A percentile compares a stretch with the other conserved stretches of the same genome.
Evolutionary conservation across 2,113 vertebrate species (phyloP).

Genomic region (Macroglossus sobrinus): DNA sequence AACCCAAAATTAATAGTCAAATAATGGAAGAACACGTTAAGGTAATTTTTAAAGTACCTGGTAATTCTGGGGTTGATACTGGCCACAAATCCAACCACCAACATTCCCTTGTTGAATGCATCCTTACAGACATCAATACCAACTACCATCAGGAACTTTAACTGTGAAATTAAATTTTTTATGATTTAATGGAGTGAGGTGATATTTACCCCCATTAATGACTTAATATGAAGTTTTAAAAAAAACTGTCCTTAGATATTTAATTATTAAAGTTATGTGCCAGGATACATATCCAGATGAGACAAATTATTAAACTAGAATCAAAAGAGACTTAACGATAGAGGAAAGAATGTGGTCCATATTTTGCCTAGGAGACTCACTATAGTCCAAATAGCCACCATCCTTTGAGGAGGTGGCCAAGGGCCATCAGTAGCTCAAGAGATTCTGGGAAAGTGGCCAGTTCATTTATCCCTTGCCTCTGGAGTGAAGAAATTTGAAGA

Average conservation of each 20-base stretch:
- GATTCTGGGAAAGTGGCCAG: not conserved
- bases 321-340: not conserved
- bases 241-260: not conserved
- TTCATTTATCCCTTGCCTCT: not conserved
- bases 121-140: constrained; percentile 76
- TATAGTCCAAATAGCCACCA: not conserved
- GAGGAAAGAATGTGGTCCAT: not conserved
- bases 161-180: constrained; percentile 61
- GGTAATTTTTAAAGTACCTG: constrained; percentile 73
- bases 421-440: not conserved
- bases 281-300: not conserved
- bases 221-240: not conserved
- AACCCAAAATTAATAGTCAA: not conserved
- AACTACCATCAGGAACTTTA: constrained; percentile 77
- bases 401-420: not conserved
- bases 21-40: not conserved
- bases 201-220: not conserved
- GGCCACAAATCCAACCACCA: constrained; percentile 77
- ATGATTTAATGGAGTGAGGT: not conserved
- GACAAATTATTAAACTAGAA: not conserved
- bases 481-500: not conserved
- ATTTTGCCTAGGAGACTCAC: not conserved
- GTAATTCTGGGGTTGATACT: constrained; percentile 75
- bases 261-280: not conserved
- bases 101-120: constrained; percentile 16